Conservation (phyloP, 2,888 invertebrate species). For the Drosophila greeni region DNA sequence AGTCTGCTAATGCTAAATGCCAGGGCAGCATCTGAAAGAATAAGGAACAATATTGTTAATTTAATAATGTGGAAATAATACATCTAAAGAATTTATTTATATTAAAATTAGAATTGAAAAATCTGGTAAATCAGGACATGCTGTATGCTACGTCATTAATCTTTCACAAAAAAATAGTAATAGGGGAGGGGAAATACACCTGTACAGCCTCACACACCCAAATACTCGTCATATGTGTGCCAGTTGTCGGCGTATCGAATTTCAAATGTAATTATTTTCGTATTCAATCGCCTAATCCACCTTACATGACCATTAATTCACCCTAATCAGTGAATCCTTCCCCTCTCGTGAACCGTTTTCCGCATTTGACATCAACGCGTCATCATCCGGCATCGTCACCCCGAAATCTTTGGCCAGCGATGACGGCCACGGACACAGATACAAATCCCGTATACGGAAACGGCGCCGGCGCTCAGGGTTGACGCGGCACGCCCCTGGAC, state of each 20-base stretch:
- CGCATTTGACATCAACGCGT: slow-evolving; percentile 66
- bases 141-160: slow-evolving; percentile 54
- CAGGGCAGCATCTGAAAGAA: slow-evolving; percentile 84
- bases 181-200: slow-evolving; percentile 40
- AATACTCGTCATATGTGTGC: slow-evolving; percentile 15
- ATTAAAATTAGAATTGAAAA: not conserved
- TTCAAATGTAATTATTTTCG: slow-evolving; percentile 78
- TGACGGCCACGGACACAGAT: slow-evolving; percentile 35
- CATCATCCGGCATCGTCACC: slow-evolving; percentile 50
- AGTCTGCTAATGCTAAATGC: slow-evolving; percentile 91
- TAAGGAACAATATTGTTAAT: not conserved
- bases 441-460: slow-evolving; percentile 34
- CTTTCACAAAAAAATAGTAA: slow-evolving; percentile 9
- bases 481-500: slow-evolving; percentile 44
- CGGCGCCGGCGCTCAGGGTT: slow-evolving; percentile 50
- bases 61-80: no score
- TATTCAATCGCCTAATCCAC: slow-evolving; percentile 77
- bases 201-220: slow-evolving; percentile 41
- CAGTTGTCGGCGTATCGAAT: slow-evolving; percentile 75
- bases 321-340: slow-evolving; percentile 75
- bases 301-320: slow-evolving; percentile 79
- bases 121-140: slow-evolving; percentile 62
- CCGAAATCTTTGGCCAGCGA: slow-evolving; percentile 35
- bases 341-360: slow-evolving; percentile 31
- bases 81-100: not conserved